Conservation (phyloP, 1,140 invertebrate genomes). For the Calephelis nemesis region DNA sequence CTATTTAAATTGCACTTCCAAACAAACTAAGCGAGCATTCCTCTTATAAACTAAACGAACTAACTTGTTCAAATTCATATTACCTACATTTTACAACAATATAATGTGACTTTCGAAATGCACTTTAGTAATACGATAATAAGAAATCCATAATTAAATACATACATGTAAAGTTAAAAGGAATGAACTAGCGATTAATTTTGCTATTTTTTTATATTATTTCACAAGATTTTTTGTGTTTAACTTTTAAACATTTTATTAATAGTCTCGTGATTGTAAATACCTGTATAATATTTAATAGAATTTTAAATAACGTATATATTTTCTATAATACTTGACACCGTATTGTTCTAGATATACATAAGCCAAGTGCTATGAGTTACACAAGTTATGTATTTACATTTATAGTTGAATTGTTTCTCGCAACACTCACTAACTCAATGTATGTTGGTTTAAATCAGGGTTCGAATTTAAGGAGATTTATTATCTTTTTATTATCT, state of each 20-base stretch:
- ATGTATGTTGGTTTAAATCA: no score
- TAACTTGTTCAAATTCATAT: slow-evolving; percentile 40
- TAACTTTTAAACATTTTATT: slow-evolving; percentile 2
- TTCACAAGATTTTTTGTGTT: background rate
- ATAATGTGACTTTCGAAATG: slow-evolving; percentile 14
- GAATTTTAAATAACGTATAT: slow-evolving; percentile 10
- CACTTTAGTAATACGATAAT: slow-evolving; percentile 17
- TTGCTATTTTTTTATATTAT: slow-evolving; percentile 11
- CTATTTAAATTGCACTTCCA: slow-evolving; percentile 1
- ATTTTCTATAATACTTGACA: slow-evolving; percentile 9
- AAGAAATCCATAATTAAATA: slow-evolving; percentile 14
- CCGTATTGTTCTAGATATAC: background rate
- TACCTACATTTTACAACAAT: slow-evolving; percentile 2
- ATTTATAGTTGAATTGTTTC: background rate
- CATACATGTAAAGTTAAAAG: slow-evolving; percentile 13
- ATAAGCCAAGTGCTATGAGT: slow-evolving; percentile 3
- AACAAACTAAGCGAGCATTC: slow-evolving; percentile 9
- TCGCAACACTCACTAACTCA: no score
- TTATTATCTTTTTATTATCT: no score
- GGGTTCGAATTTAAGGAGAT: no score
- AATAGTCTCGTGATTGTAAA: slow-evolving; percentile 4
- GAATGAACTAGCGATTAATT: slow-evolving; percentile 17
- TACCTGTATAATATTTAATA: slow-evolving; percentile 13
- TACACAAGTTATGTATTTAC: background rate
- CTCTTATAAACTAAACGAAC: slow-evolving; percentile 7